These are phyloP conservation scores for Chelmon rostratus DNA, from an alignment of 2,797 vertebrate genomes.

Conservation along the genomic window DNA sequence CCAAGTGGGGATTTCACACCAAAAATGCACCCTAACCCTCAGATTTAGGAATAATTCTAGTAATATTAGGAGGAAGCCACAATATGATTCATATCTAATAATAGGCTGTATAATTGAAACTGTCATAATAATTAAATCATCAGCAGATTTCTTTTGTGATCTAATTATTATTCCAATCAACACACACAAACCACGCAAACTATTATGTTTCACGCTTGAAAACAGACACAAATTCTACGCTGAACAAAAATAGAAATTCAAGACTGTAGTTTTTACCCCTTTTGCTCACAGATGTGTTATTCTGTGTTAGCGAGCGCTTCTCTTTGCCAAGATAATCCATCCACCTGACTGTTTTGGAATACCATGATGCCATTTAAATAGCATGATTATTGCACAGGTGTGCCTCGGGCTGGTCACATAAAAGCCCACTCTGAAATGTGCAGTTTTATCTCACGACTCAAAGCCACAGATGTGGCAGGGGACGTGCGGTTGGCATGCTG, in stretches of 20 bases:
- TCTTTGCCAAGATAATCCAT: neutral
- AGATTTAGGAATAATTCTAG: constrained; percentile 16
- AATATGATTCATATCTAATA: constrained; percentile 32
- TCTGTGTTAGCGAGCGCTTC: neutral
- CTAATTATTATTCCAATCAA: constrained; percentile 56
- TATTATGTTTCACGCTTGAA: constrained; percentile 39
- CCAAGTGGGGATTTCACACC: constrained; percentile 10
- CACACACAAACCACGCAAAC: constrained; percentile 25
- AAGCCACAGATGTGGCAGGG: neutral
- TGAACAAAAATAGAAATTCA: neutral
- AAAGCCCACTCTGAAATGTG: neutral
- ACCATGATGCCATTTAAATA: neutral
- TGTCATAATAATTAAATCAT: constrained; percentile 50
- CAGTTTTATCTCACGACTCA: neutral
- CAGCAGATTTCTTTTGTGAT: constrained; percentile 34
- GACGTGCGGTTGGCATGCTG: neutral
- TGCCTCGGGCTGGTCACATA: neutral
- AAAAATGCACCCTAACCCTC: constrained; percentile 33
- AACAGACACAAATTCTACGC: constrained; percentile 20
- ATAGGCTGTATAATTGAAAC: constrained; percentile 34
- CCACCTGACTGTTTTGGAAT: neutral
- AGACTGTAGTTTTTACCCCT: no score
- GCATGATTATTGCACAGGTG: neutral
- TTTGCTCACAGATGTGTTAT: neutral
- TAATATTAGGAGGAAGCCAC: neutral